phyloP scores from a whole-genome alignment of 2,888 invertebrate genomes.

The Diabrotica balteata region DNA sequence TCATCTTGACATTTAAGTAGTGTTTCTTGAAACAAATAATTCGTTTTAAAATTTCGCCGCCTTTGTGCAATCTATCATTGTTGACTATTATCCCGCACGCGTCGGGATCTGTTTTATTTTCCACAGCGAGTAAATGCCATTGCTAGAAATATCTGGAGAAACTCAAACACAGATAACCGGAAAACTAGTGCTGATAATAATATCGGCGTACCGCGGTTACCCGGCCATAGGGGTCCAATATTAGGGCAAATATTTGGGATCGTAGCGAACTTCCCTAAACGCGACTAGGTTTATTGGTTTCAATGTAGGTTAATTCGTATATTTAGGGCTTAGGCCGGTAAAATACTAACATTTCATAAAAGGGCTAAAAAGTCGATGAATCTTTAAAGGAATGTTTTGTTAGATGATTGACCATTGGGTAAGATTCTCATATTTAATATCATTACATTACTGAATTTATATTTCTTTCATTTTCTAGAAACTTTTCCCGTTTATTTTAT shows the following conservation, averaged over 20 bases:
- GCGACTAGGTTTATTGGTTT: conserved; percentile 5
- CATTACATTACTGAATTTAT: no score
- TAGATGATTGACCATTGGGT: no score
- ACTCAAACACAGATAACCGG: conserved; percentile 33
- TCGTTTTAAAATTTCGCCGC: no score
- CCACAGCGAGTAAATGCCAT: conserved; percentile 5
- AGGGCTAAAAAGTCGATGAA: no score
- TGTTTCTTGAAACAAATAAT: no score
- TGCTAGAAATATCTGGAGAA: conserved; percentile 18
- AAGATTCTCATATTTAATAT: no score
- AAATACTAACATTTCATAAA: no score
- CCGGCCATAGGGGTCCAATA: conserved; percentile 22
- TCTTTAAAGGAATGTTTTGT: no score
- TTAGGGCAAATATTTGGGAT: conserved; percentile 24
- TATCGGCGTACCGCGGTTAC: conserved; percentile 29
- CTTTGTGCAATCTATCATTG: not conserved
- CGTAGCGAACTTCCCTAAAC: conserved; percentile 9
- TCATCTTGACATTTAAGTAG: no score
- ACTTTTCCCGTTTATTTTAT: no score
- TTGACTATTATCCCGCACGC: not conserved
- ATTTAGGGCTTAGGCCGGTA: not conserved
- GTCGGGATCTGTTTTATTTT: not conserved
- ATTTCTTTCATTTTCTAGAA: no score
- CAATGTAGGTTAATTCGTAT: conserved; percentile 3
- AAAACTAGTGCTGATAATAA: conserved; percentile 33